Evolutionary conservation across 92 coral and sea anemone species (phyloP).

Genomic region (Siderastrea radians): DNA sequence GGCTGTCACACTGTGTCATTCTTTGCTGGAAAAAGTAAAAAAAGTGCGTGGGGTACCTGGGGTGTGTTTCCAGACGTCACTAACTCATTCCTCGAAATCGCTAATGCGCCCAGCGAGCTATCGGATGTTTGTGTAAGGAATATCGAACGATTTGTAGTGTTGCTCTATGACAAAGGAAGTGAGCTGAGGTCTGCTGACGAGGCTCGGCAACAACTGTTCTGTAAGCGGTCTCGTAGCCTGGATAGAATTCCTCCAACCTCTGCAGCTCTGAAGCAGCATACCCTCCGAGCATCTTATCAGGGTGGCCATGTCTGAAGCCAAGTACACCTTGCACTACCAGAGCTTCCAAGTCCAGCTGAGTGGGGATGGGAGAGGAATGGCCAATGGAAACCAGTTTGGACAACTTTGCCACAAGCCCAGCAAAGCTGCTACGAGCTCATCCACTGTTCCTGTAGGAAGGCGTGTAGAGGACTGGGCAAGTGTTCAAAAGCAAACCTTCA

Average conservation of each 20-base stretch:
- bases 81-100: not conserved
- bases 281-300: slow-evolving; percentile 14
- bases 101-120: not conserved
- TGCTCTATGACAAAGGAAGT: slow-evolving; percentile 2
- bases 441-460: slow-evolving; percentile 36
- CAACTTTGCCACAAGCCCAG: slow-evolving; percentile 5
- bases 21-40: slow-evolving; percentile 52
- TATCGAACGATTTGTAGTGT: slow-evolving; percentile 24
- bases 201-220: slow-evolving; percentile 29
- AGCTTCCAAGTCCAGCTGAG: slow-evolving; percentile 21
- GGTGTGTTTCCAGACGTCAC: slow-evolving; percentile 51
- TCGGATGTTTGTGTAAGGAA: not conserved
- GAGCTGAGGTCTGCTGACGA: not conserved
- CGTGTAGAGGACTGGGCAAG: slow-evolving; percentile 35
- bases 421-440: slow-evolving; percentile 32
- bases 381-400: slow-evolving; percentile 30
- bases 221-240: not conserved
- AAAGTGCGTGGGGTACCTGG: slow-evolving; percentile 57
- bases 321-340: not conserved
- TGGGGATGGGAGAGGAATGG: slow-evolving; percentile 25
- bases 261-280: slow-evolving; percentile 22
- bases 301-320: slow-evolving; percentile 37
- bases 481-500: slow-evolving; percentile 17
- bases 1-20: slow-evolving; percentile 60
- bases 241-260: slow-evolving; percentile 1